Percentiles rank a stretch among this genome's conserved stretches.
Evolutionary conservation across 2,888 invertebrate genomes (phyloP).

Genomic region (Harpalus rubripes): DNA sequence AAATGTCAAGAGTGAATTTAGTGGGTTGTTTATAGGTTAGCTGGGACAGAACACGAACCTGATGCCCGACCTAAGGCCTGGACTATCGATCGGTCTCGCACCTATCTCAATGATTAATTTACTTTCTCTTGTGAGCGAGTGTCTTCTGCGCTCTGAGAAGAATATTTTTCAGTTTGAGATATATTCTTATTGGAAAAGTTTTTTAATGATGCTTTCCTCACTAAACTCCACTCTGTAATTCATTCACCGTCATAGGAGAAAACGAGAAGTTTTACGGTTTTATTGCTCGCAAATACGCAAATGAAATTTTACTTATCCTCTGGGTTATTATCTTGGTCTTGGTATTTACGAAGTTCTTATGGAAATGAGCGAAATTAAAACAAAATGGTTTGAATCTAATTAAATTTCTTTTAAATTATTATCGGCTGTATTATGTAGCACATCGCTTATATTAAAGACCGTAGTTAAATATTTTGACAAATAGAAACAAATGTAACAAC

Average conservation of each 20-base stretch:
- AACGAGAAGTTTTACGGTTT: neutral
- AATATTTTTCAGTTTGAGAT: constrained; percentile 19
- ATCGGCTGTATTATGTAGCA: neutral
- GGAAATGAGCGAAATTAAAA: neutral
- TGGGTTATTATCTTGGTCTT: neutral
- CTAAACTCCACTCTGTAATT: constrained; percentile 31
- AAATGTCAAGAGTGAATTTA: constrained; percentile 9
- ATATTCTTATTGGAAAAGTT: constrained; percentile 53
- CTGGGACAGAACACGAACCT: constrained; percentile 5
- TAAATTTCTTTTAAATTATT: neutral
- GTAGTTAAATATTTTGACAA: too few relatives aligned
- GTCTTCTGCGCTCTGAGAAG: constrained; percentile 17
- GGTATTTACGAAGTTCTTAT: neutral
- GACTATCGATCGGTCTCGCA: constrained; percentile 40
- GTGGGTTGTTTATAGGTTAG: constrained; percentile 16
- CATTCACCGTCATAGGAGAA: neutral
- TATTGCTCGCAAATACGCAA: constrained; percentile 9
- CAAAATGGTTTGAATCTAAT: neutral
- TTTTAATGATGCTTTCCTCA: constrained; percentile 24
- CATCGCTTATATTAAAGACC: too few relatives aligned
- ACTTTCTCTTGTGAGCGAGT: constrained; percentile 32
- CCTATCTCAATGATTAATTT: constrained; percentile 51
- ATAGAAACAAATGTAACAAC: too few relatives aligned
- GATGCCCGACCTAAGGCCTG: constrained; percentile 7
- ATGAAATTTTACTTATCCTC: neutral